A percentile compares a stretch with the other conserved stretches of the same genome.
phyloP scores from a whole-genome alignment of 92 coral and sea anemone species.

The Palythoa caribaeorum region DNA sequence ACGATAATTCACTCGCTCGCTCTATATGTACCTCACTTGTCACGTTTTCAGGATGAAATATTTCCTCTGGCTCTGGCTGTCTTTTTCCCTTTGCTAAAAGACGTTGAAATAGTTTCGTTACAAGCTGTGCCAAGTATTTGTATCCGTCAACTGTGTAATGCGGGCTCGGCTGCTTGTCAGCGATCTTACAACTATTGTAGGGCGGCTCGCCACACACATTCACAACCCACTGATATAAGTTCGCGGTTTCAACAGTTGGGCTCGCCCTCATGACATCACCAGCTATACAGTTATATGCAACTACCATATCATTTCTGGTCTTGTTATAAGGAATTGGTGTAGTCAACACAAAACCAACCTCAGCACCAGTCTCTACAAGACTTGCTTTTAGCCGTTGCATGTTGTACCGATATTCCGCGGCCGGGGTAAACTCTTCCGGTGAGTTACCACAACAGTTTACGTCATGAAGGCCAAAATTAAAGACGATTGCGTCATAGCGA shows the following conservation, averaged over 20 bases:
- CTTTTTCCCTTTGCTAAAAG: constrained; percentile 32
- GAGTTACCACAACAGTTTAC: constrained; percentile 53
- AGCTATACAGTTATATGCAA: constrained; percentile 71
- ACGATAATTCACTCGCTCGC: too few species aligned
- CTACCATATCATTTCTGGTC: constrained; percentile 59
- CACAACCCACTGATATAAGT: constrained; percentile 74
- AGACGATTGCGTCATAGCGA: constrained; percentile 75
- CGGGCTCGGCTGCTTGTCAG: constrained; percentile 68
- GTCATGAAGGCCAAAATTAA: constrained; percentile 91
- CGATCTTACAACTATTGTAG: constrained; percentile 59
- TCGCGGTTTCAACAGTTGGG: constrained; percentile 64
- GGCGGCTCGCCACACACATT: constrained; percentile 75
- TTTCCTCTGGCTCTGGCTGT: neutral
- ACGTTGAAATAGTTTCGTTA: constrained; percentile 41
- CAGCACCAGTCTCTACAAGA: constrained; percentile 62
- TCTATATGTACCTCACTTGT: neutral
- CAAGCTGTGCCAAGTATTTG: constrained; percentile 62
- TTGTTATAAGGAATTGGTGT: constrained; percentile 73
- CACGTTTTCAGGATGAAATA: neutral
- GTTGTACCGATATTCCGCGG: constrained; percentile 60
- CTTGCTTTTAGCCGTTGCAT: constrained; percentile 45
- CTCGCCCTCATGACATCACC: constrained; percentile 56
- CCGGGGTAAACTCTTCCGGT: constrained; percentile 73
- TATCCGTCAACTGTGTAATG: constrained; percentile 81
- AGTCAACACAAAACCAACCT: constrained; percentile 71